A percentile compares a stretch with the other conserved stretches of the same genome.
Conservation (phyloP, 2,797 vertebrate genomes). For the Strix occidentalis region DNA sequence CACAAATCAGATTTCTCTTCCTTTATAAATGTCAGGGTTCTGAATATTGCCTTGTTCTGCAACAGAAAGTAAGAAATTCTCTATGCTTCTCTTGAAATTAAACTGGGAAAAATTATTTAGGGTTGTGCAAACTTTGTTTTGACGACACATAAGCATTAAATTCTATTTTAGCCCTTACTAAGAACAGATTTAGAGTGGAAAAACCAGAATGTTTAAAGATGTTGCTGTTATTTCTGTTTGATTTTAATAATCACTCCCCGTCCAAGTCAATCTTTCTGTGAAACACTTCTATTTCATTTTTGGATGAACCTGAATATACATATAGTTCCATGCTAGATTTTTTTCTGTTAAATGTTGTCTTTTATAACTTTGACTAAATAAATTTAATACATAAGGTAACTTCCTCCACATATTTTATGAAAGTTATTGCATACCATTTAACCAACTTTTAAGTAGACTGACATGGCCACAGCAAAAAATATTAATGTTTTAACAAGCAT, state of each 20-base stretch:
- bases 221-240: background rate
- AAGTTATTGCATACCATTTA: background rate
- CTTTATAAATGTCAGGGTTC: background rate
- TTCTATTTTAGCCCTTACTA: background rate
- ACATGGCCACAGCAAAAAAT: background rate
- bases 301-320: background rate
- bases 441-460: background rate
- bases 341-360: background rate
- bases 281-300: background rate
- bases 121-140: background rate
- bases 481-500: background rate
- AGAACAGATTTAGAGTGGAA: background rate
- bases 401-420: background rate
- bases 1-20: background rate
- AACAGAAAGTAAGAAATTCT: background rate
- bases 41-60: background rate
- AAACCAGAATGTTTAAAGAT: background rate
- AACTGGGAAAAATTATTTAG: background rate
- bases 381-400: background rate
- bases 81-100: background rate
- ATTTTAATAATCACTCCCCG: background rate
- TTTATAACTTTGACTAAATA: background rate
- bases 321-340: background rate
- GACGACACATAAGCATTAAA: background rate
- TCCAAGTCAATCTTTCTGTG: background rate